These are phyloP conservation scores for Ophion slaviceki DNA, from an alignment of 2,888 invertebrate genomes.

Conservation along the genomic window DNA sequence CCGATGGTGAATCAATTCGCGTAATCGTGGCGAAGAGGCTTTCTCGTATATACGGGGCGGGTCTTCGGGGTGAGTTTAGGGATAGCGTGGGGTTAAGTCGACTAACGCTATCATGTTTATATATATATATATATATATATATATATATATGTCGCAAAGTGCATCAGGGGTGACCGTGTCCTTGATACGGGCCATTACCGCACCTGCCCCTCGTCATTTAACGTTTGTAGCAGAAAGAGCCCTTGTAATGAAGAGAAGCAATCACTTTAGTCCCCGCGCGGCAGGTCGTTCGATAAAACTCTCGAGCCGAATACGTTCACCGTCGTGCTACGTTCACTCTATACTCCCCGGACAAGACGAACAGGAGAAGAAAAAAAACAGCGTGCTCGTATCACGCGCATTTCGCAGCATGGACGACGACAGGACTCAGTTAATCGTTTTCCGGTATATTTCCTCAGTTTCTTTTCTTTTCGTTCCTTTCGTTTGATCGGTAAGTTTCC, in stretches of 20 bases:
- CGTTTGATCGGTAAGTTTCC: slow-evolving; percentile 3
- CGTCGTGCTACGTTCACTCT: slow-evolving; percentile 37
- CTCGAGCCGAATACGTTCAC: slow-evolving; percentile 57
- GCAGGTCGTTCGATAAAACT: slow-evolving; percentile 52
- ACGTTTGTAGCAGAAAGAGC: slow-evolving; percentile 61
- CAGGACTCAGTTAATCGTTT: slow-evolving; percentile 14
- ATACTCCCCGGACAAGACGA: slow-evolving; percentile 9
- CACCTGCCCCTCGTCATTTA: slow-evolving; percentile 78
- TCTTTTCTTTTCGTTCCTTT: neutral
- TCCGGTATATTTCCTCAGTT: slow-evolving; percentile 7
- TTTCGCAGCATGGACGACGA: neutral
- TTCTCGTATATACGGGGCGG: slow-evolving; percentile 38
- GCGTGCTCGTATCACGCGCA: neutral
- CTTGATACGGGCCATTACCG: slow-evolving; percentile 80
- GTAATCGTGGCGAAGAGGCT: slow-evolving; percentile 78
- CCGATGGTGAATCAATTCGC: slow-evolving; percentile 81
- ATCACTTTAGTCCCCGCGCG: slow-evolving; percentile 77
- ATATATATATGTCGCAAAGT: slow-evolving; percentile 44
- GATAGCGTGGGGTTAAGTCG: slow-evolving; percentile 62
- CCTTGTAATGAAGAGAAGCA: slow-evolving; percentile 81
- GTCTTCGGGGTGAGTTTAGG: slow-evolving; percentile 69
- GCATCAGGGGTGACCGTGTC: slow-evolving; percentile 55
- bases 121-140: slow-evolving; percentile 47
- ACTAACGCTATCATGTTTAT: slow-evolving; percentile 33
- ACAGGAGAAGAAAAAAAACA: neutral